Conservation (phyloP, 2,797 vertebrate genomes). For the Catharus ustulatus region DNA sequence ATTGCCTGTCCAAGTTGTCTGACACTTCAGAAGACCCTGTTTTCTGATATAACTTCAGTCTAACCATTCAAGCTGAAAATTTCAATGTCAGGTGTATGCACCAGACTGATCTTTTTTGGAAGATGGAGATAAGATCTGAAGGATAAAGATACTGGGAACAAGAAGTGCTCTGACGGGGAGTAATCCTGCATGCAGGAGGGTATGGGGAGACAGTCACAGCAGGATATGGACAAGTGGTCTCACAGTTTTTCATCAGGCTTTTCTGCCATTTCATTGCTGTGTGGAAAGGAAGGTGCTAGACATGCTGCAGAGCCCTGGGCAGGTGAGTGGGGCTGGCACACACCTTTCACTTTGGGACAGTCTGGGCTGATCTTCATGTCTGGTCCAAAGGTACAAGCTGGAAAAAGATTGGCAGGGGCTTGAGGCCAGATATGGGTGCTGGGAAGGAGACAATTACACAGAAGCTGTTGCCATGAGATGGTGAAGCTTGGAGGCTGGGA, state of each 20-base stretch:
- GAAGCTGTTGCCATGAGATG: background rate
- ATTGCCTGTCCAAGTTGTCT: background rate
- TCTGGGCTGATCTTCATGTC: background rate
- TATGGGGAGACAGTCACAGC: background rate
- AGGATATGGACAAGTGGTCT: background rate
- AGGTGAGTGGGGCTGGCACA: background rate
- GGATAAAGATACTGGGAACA: background rate
- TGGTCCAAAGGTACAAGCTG: background rate
- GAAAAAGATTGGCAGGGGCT: background rate
- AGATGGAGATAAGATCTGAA: slow-evolving; percentile 18
- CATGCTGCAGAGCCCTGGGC: background rate
- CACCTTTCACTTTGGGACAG: background rate
- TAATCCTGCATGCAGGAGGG: background rate
- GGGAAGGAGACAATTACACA: background rate
- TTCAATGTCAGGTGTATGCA: background rate
- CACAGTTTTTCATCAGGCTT: background rate
- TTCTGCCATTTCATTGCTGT: background rate
- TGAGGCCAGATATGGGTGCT: background rate
- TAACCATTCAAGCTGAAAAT: slow-evolving; percentile 38
- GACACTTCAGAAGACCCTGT: slow-evolving; percentile 6
- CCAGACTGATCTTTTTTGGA: background rate
- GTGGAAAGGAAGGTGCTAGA: background rate
- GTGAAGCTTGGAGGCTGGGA: background rate
- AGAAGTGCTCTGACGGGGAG: background rate
- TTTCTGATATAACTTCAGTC: slow-evolving; percentile 30